These are phyloP conservation scores for Cyclophora albipunctata DNA, from an alignment of 2,888 invertebrate species.

Conservation along the genomic window DNA sequence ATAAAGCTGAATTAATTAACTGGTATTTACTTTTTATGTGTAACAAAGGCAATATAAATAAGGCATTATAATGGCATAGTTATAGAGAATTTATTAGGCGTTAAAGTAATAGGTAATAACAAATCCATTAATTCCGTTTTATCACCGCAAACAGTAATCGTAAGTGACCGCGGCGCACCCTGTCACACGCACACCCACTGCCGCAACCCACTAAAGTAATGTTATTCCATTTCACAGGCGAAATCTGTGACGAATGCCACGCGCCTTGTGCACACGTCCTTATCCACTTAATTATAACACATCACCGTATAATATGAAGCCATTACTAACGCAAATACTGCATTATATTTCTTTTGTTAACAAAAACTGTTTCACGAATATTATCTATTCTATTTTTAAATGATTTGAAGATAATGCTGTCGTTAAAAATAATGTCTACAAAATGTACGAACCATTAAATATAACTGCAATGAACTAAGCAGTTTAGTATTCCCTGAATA, in stretches of 20 bases:
- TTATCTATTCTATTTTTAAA: too few species aligned
- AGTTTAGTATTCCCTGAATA: constrained; percentile 20
- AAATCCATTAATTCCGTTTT: constrained; percentile 32
- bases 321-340: too few species aligned
- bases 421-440: too few species aligned
- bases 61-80: background rate
- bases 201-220: constrained; percentile 47
- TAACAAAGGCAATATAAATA: background rate
- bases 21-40: background rate
- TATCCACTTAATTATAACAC: background rate
- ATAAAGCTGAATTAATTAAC: too few species aligned
- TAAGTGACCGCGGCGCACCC: constrained; percentile 48
- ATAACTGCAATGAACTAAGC: constrained; percentile 14
- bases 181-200: constrained; percentile 38
- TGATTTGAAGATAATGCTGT: too few species aligned
- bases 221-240: constrained; percentile 50
- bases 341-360: too few species aligned
- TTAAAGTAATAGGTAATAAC: constrained; percentile 33
- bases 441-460: too few species aligned
- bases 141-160: constrained; percentile 36
- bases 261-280: constrained; percentile 23
- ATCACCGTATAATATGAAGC: too few species aligned
- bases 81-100: constrained; percentile 20
- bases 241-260: constrained; percentile 57
- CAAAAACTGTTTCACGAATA: too few species aligned